Base-by-base conservation (phyloP, 2,888 invertebrate species). In the Eupithecia pulchellata region DNA sequence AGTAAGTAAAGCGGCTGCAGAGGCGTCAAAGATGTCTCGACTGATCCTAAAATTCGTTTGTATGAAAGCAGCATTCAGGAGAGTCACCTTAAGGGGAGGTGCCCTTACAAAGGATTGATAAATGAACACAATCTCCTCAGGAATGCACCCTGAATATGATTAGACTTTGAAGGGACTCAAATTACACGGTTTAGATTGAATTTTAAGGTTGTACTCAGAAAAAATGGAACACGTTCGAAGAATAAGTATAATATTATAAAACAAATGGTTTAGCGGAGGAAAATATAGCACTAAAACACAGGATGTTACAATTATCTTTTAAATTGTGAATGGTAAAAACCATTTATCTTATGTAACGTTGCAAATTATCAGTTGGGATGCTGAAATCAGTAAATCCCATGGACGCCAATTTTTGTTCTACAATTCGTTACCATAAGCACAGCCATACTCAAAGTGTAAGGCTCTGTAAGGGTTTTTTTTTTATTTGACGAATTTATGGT, bases 31-130 rank as follows among this genome's bases (percentile, higher is more conserved):
- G n/a, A n/a, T n/a, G n/a, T 14, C 17, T 39, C 1, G 39, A n/a
- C 17, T 39, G 5, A 39, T 39, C 39, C 17, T 17, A 39, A 39
- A n/a, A 42, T n/a, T 42, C 42, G n/a, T 42, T 42, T 42, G 42
- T 42, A 42, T 42, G n/a, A 42, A n/a, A 42, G 42, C 42, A 6
- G n/a, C 82, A 85, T 82, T 81, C 87, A 87, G 86, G 77, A 74
- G 70, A 64, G 73, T 78, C 73, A 82, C 83, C 84, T 84, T 84
- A 58, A 70, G 65, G 57, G 29, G 75, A 75, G 75, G 78, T 76
- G 79, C 73, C 55, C 20, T 52, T 64, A 69, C 65, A 72, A 42
- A 69, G 36, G 25, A 42, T 32, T 64, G 68, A 72, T 66, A 66
- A 62, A 69, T 66, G 69, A 52, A 64, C 63, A 68, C 71, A 75